Evolutionary conservation across 2,797 vertebrate genomes (phyloP).

Genomic region (Parotocinclus haroldoi): DNA sequence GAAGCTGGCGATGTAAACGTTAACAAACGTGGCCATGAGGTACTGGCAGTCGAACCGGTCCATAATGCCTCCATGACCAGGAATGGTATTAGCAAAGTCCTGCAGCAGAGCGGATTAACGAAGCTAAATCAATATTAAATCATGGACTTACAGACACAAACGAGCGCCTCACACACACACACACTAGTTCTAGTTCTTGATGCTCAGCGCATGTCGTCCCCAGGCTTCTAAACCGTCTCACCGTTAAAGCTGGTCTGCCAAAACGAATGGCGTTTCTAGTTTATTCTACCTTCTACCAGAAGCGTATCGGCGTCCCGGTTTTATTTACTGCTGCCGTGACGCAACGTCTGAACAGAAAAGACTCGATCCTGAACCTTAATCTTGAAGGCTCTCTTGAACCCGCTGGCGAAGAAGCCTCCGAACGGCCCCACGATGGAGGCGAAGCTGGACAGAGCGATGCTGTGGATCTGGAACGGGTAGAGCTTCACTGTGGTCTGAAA

Average conservation of each 20-base stretch:
- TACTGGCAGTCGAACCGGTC: slow-evolving; percentile 98
- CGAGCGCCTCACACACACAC: no score
- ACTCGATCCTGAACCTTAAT: slow-evolving; percentile 79
- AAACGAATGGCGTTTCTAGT: no score
- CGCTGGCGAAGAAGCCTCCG: slow-evolving; percentile 96
- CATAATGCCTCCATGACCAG: slow-evolving; percentile 97
- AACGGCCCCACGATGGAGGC: slow-evolving; percentile 95
- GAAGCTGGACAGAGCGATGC: slow-evolving; percentile 90
- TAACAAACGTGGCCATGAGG: slow-evolving; percentile 97
- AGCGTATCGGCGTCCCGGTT: no score
- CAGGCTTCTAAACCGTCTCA: no score
- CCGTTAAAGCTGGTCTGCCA: no score
- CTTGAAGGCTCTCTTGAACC: slow-evolving; percentile 97
- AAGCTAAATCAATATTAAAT: no score
- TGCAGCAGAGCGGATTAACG: slow-evolving; percentile 50
- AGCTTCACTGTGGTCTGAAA: slow-evolving; percentile 85
- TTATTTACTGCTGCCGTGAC: no score
- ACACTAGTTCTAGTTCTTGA: no score
- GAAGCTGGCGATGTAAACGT: slow-evolving; percentile 97
- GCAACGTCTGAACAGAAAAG: no score
- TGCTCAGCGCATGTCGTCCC: no score
- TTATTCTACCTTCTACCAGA: no score
- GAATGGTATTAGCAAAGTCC: slow-evolving; percentile 98
- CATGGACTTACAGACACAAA: no score
- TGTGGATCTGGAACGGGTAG: slow-evolving; percentile 98